Evolutionary conservation across 2,113 vertebrate species (phyloP).

Genomic region (Xenopus laevis): DNA sequence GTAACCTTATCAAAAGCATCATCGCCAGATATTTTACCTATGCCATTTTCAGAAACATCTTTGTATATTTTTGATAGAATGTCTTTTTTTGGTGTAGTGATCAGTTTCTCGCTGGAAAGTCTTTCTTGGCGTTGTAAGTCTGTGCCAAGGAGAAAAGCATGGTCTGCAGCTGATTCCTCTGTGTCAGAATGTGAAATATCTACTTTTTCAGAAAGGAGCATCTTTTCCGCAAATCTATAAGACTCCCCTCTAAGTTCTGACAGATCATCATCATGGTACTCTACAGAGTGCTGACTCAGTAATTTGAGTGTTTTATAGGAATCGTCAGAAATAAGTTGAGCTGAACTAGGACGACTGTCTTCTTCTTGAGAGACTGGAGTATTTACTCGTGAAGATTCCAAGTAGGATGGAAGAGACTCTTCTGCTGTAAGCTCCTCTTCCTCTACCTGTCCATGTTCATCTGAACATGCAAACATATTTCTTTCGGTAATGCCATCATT

Average conservation of each 20-base stretch:
- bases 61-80: constrained; percentile 88
- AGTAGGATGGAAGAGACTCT: constrained; percentile 86
- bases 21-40: constrained; percentile 84
- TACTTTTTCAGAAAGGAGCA: constrained; percentile 95
- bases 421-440: constrained; percentile 88
- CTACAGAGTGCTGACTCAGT: constrained; percentile 93
- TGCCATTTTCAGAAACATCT: constrained; percentile 85
- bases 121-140: constrained; percentile 80
- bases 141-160: constrained; percentile 78
- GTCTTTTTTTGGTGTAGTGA: constrained; percentile 79
- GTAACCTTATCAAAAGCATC: constrained; percentile 93
- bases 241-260: constrained; percentile 95
- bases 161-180: constrained; percentile 90
- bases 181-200: constrained; percentile 93
- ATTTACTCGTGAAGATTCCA: constrained; percentile 91
- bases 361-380: constrained; percentile 92
- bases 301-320: constrained; percentile 93
- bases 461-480: constrained; percentile 69
- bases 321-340: constrained; percentile 90
- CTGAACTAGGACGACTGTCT: constrained; percentile 92
- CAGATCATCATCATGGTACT: constrained; percentile 94
- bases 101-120: constrained; percentile 78
- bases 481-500: constrained; percentile 81
- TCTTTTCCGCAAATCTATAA: constrained; percentile 98
- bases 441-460: constrained; percentile 79